Conservation (phyloP, 1,140 invertebrate genomes). For the Spodoptera frugiperda region DNA sequence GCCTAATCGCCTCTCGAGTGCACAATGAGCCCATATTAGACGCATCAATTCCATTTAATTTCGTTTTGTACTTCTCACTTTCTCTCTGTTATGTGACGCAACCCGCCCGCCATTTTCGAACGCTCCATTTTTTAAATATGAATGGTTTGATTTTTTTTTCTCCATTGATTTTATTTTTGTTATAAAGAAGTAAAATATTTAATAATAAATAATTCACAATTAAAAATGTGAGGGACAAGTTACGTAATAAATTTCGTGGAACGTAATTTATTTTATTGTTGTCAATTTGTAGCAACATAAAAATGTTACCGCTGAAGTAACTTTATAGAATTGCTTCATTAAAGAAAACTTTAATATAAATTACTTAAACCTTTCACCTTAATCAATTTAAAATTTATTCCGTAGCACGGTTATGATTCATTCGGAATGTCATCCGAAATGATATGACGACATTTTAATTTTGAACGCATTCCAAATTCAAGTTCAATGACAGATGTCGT, state of each 20-base stretch:
- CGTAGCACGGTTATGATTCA: too few species aligned
- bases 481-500: slow-evolving; percentile 45
- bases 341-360: too few species aligned
- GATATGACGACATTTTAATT: slow-evolving; percentile 44
- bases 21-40: slow-evolving; percentile 47
- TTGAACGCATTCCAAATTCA: slow-evolving; percentile 43
- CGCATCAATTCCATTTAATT: slow-evolving; percentile 46
- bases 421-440: slow-evolving; percentile 19
- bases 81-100: slow-evolving; percentile 36
- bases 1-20: slow-evolving; percentile 27
- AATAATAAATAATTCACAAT: too few species aligned
- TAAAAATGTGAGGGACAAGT: too few species aligned
- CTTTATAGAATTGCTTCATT: too few species aligned
- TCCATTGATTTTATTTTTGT: not conserved
- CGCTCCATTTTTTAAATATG: slow-evolving; percentile 38
- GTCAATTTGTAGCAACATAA: too few species aligned
- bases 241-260: too few species aligned
- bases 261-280: too few species aligned
- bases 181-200: too few species aligned
- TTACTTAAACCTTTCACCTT: too few species aligned
- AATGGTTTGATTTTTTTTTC: not conserved
- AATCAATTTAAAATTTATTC: too few species aligned
- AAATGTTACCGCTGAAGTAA: too few species aligned
- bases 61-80: slow-evolving; percentile 44
- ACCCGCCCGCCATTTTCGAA: slow-evolving; percentile 30